Evolutionary conservation across 2,888 invertebrate genomes (phyloP).

Genomic region (Epistrophe grossulariae): DNA sequence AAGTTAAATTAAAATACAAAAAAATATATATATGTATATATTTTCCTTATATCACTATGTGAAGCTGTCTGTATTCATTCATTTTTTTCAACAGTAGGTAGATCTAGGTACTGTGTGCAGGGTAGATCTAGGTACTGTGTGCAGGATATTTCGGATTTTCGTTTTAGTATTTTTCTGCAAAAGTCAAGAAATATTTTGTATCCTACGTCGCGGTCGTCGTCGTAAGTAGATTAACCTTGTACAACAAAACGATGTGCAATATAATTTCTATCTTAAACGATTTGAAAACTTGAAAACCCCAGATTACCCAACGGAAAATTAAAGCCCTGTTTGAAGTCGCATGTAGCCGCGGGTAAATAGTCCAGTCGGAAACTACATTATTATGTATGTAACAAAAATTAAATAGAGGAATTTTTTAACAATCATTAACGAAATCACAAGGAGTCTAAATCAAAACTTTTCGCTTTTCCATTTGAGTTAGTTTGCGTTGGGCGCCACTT

Average conservation of each 20-base stretch:
- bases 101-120: background rate
- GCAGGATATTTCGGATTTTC: background rate
- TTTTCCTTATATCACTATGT: too few species aligned
- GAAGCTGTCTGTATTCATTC: too few species aligned
- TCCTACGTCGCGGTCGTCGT: background rate
- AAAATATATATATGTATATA: too few species aligned
- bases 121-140: too few species aligned
- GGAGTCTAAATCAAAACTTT: too few species aligned
- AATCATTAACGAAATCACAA: too few species aligned
- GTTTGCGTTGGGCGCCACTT: too few species aligned
- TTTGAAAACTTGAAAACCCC: conserved; percentile 55
- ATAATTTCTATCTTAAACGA: conserved; percentile 62
- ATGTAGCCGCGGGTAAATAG: background rate
- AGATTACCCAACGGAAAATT: background rate
- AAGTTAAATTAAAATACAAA: background rate
- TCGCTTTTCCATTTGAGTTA: too few species aligned
- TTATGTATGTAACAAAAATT: too few species aligned
- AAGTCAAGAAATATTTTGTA: conserved; percentile 23
- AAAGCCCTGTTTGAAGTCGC: background rate
- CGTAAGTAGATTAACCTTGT: conserved; percentile 35
- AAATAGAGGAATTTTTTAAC: too few species aligned
- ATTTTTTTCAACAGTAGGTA: background rate
- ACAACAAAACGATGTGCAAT: conserved; percentile 61
- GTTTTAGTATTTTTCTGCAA: background rate
- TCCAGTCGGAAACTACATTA: too few species aligned